Conservation (phyloP, 2,113 vertebrate species). For the Edolisoma coerulescens region DNA sequence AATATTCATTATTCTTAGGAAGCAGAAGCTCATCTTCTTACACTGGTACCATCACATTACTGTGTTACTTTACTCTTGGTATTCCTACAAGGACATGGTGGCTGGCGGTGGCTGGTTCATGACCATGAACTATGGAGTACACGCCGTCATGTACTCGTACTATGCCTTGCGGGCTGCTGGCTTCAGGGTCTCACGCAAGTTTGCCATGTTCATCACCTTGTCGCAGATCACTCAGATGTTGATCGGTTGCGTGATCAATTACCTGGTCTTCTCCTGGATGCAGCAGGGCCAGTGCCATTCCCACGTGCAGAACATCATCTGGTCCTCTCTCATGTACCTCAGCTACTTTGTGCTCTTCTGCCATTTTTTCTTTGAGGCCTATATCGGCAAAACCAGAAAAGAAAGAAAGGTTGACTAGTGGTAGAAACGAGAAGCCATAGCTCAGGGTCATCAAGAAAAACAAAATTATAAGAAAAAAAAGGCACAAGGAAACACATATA, state of each 20-base stretch:
- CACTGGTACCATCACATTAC: constrained; percentile 99
- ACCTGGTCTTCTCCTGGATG: constrained; percentile 98
- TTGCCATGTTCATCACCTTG: constrained; percentile 98
- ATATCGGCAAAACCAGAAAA: constrained; percentile 85
- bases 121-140: constrained; percentile 99
- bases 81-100: constrained; percentile 99
- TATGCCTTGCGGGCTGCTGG: constrained; percentile 93
- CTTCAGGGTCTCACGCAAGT: constrained; percentile 93
- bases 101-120: constrained; percentile 99
- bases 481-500: constrained; percentile 79
- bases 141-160: constrained; percentile 99
- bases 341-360: constrained; percentile 99
- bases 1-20: constrained; percentile 96
- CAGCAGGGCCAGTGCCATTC: constrained; percentile 95
- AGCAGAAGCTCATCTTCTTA: constrained; percentile 99
- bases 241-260: constrained; percentile 94
- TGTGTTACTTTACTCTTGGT: constrained; percentile 98
- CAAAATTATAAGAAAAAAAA: constrained; percentile 68
- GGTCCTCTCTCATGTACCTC: constrained; percentile 99
- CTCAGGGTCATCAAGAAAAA: constrained; percentile 83
- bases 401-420: constrained; percentile 67
- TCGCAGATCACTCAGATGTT: constrained; percentile 99
- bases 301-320: constrained; percentile 95
- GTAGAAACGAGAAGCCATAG: constrained; percentile 70
- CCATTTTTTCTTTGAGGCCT: constrained; percentile 98